Evolutionary conservation across 2,113 vertebrate genomes (phyloP), one percentile per base, ranked within the genome.

Genomic region (Engraulis encrasicolus): DNA sequence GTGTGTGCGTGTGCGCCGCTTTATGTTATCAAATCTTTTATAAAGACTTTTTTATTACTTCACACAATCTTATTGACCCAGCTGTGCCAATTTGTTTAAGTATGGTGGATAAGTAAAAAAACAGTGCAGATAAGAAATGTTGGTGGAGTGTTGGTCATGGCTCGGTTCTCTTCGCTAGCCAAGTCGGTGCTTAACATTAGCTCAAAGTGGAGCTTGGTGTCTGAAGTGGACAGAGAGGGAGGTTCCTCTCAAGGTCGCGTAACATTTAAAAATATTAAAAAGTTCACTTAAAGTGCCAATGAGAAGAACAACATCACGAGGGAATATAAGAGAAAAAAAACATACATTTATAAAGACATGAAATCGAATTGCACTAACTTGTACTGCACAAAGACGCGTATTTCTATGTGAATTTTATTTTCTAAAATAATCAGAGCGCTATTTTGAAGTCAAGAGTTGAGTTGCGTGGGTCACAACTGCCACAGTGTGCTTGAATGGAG

Each of bases 251-350:
- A 87, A 77, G 81, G 86, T 92, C 91, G 84, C 81, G 93, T 27
- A 71, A n/a, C n/a, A n/a, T n/a, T n/a, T n/a, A 17, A 71, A 66
- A 66, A 66, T 23, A 1, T 23, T 20, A 1, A 23, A 58, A 93
- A 89, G 87, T 93, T 95, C 94, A 95, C 93, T 91, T 71, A 23
- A 95, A 94, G 95, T 95, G 95, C 95, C 95, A 96, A 95, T 92
- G 88, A 93, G 91, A 93, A 91, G 89, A 93, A 93, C 90, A 91
- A 66, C 74, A 90, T 88, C 88, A 89, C 52, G 58, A 36, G 74
- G 81, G 87, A 91, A 88, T 50, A 81, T 87, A 20, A 86, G 91
- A 89, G 6, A 66, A 66, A 66, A 27, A 6, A n/a, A n/a, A n/a
- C n/a, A 27, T 66, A 27, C 61, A 71, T 71, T 31, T 27, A 66